Conservation (phyloP, 2,888 invertebrate genomes). For the Anodontia alba region DNA sequence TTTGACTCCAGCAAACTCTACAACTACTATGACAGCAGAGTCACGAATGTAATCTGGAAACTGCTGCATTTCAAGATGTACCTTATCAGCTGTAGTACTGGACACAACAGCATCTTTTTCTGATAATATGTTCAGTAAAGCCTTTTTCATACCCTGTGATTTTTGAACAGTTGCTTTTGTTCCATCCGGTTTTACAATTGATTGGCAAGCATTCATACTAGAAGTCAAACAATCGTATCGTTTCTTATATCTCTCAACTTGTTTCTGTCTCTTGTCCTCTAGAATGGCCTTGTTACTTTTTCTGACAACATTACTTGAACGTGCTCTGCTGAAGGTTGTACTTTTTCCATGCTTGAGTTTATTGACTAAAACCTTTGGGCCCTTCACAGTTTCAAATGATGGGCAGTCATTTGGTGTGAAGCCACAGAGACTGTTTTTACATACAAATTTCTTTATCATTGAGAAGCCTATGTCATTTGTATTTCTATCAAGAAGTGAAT, state of each 20-base stretch:
- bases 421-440: slow-evolving; percentile 19
- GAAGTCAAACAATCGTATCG: slow-evolving; percentile 18
- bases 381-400: not conserved
- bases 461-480: slow-evolving; percentile 21
- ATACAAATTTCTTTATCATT: slow-evolving; percentile 29
- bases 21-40: not conserved
- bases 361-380: slow-evolving; percentile 24
- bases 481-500: slow-evolving; percentile 21
- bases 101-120: not conserved
- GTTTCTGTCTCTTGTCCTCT: slow-evolving; percentile 14
- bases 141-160: slow-evolving; percentile 3
- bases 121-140: not conserved
- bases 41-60: not conserved
- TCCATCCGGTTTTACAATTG: slow-evolving; percentile 16
- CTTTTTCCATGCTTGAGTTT: slow-evolving; percentile 27
- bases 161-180: slow-evolving; percentile 10
- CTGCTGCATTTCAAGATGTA: not conserved
- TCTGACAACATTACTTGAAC: not conserved
- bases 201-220: slow-evolving; percentile 14
- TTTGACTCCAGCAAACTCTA: slow-evolving; percentile 48
- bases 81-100: not conserved
- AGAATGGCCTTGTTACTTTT: not conserved
- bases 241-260: slow-evolving; percentile 22
- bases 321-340: slow-evolving; percentile 20
- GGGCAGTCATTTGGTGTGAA: slow-evolving; percentile 11